These are phyloP conservation scores for Chalcosyrphus nemorum DNA, from an alignment of 2,888 invertebrate genomes.

Conservation along the genomic window DNA sequence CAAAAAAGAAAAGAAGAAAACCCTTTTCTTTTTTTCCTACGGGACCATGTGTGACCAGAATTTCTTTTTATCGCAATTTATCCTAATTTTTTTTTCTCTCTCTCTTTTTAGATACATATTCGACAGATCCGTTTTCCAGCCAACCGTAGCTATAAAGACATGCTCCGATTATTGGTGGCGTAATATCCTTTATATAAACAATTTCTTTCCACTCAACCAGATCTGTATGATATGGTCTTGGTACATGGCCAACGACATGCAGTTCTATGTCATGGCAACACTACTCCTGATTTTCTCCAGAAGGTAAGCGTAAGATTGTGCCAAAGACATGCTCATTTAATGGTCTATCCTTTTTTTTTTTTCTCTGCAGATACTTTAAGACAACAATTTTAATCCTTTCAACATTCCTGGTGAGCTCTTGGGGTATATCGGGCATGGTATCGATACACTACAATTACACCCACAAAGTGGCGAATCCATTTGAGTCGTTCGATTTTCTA, in stretches of 20 bases:
- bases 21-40: background rate
- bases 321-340: background rate
- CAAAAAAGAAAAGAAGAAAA: too few species aligned
- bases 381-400: slow-evolving; percentile 84
- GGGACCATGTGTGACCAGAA: slow-evolving; percentile 1
- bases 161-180: slow-evolving; percentile 92
- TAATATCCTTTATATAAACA: slow-evolving; percentile 92
- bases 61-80: background rate
- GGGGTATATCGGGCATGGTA: slow-evolving; percentile 89
- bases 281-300: slow-evolving; percentile 86
- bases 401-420: slow-evolving; percentile 87
- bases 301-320: slow-evolving; percentile 83
- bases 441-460: slow-evolving; percentile 89
- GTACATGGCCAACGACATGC: slow-evolving; percentile 92
- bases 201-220: slow-evolving; percentile 88
- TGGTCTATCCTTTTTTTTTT: slow-evolving; percentile 8
- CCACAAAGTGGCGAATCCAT: slow-evolving; percentile 90
- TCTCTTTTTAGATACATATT: slow-evolving; percentile 84
- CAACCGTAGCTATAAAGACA: slow-evolving; percentile 88
- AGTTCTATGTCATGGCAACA: slow-evolving; percentile 88
- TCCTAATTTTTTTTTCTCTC: background rate
- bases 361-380: slow-evolving; percentile 84
- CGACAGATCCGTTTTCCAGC: slow-evolving; percentile 88
- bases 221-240: slow-evolving; percentile 93
- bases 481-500: slow-evolving; percentile 91